These are phyloP conservation scores for Nomada flava DNA, from an alignment of 2,888 invertebrate species.

Conservation along the genomic window DNA sequence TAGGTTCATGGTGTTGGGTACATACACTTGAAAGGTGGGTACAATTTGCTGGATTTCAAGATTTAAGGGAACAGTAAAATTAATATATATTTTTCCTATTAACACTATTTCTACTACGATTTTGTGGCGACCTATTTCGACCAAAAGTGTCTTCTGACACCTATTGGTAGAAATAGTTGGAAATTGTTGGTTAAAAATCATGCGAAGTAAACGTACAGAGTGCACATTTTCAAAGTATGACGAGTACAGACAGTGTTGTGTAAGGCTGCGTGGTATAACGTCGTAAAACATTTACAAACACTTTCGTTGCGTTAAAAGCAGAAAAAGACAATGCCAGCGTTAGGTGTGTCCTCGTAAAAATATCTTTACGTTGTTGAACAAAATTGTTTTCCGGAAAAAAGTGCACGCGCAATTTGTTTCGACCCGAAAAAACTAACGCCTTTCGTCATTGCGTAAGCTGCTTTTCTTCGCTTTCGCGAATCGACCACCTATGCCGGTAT, in stretches of 20 bases:
- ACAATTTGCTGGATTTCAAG: no score
- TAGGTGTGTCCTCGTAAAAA: slow-evolving; percentile 56
- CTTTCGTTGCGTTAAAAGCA: slow-evolving; percentile 15
- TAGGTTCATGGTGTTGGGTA: slow-evolving; percentile 1
- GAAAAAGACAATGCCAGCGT: slow-evolving; percentile 27
- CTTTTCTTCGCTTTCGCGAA: background rate
- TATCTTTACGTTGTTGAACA: slow-evolving; percentile 38
- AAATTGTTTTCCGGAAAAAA: slow-evolving; percentile 53
- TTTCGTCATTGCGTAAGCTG: slow-evolving; percentile 25
- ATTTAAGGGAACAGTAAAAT: background rate
- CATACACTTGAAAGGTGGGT: no score
- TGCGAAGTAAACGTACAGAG: no score
- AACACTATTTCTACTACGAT: no score
- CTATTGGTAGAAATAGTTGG: no score
- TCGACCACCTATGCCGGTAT: background rate
- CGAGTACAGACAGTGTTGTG: background rate
- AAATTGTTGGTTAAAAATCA: no score
- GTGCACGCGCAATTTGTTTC: slow-evolving; percentile 1
- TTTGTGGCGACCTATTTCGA: no score
- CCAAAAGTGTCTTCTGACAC: no score
- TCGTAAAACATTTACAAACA: slow-evolving; percentile 44
- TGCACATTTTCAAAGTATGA: accelerated
- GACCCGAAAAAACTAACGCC: background rate
- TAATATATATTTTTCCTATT: no score
- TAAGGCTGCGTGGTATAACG: background rate